Evolutionary conservation across 2,888 invertebrate genomes (phyloP).

Genomic region (Bibio marci): DNA sequence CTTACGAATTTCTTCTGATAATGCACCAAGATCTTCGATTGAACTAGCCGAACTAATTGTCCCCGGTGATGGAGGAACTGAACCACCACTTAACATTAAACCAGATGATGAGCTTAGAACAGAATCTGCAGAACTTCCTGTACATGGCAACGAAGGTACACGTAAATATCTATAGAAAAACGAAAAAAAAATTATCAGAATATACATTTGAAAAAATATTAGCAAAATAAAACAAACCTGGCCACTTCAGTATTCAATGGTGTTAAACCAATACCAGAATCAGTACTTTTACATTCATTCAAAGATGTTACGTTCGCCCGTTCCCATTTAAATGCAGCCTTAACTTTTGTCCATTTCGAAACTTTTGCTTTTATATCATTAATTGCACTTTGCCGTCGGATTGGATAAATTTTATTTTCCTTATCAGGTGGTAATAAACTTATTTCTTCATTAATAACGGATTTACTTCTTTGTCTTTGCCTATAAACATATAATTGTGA

Average conservation of each 20-base stretch:
- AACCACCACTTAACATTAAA: constrained; percentile 31
- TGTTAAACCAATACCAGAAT: constrained; percentile 29
- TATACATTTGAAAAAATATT: constrained; percentile 1
- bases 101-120: constrained; percentile 30
- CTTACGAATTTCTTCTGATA: constrained; percentile 17
- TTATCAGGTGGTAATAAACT: constrained; percentile 28
- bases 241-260: constrained; percentile 34
- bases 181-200: not conserved
- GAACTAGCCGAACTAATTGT: constrained; percentile 58
- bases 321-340: constrained; percentile 78
- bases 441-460: constrained; percentile 46
- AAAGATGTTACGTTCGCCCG: constrained; percentile 40
- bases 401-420: constrained; percentile 13
- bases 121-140: constrained; percentile 37
- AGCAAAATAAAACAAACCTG: constrained; percentile 13
- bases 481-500: constrained; percentile 31
- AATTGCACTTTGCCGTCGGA: constrained; percentile 26
- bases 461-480: constrained; percentile 46
- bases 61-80: constrained; percentile 41
- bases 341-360: constrained; percentile 80
- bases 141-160: constrained; percentile 31
- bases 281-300: constrained; percentile 26
- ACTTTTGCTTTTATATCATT: constrained; percentile 27
- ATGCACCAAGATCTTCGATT: constrained; percentile 40
- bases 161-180: constrained; percentile 26